A percentile compares a stretch with the other conserved stretches of the same genome.
phyloP scores from a whole-genome alignment of 2,888 invertebrate species.

The Cantharis nigra region DNA sequence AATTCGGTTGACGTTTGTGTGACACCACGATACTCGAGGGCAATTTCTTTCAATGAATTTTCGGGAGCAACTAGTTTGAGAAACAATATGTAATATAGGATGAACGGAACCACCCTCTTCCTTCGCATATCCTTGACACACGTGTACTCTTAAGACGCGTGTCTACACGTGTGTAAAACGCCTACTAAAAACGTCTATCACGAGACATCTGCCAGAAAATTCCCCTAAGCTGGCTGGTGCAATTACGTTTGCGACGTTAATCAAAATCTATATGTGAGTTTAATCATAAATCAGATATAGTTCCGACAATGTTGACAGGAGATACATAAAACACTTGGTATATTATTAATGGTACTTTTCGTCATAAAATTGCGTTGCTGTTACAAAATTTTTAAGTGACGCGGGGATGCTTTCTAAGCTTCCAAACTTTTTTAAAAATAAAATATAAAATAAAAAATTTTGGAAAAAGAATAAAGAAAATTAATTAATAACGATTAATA shows the following conservation, averaged over 20 bases:
- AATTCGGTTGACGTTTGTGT: not conserved
- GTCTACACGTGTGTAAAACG: constrained; percentile 39
- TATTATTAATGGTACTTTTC: not conserved
- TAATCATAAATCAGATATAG: constrained; percentile 8
- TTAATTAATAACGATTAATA: not conserved
- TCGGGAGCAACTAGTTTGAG: constrained; percentile 15
- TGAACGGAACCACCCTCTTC: constrained; percentile 37
- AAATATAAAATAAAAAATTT: not conserved
- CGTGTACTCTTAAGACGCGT: constrained; percentile 40
- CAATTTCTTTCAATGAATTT: not conserved
- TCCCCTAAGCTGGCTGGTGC: constrained; percentile 26
- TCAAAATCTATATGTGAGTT: constrained; percentile 8
- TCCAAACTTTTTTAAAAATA: not conserved
- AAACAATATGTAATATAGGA: constrained; percentile 26
- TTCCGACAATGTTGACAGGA: not conserved
- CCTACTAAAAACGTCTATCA: constrained; percentile 27
- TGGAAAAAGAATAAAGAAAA: not conserved
- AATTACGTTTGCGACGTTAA: constrained; percentile 31
- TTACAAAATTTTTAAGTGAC: not conserved
- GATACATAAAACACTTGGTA: not conserved
- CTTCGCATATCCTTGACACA: constrained; percentile 36
- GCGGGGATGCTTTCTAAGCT: not conserved
- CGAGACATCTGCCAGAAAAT: constrained; percentile 35
- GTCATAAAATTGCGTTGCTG: not conserved
- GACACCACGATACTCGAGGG: not conserved